phyloP scores from a whole-genome alignment of 2,113 vertebrate species.

The Argyrosomus japonicus region DNA sequence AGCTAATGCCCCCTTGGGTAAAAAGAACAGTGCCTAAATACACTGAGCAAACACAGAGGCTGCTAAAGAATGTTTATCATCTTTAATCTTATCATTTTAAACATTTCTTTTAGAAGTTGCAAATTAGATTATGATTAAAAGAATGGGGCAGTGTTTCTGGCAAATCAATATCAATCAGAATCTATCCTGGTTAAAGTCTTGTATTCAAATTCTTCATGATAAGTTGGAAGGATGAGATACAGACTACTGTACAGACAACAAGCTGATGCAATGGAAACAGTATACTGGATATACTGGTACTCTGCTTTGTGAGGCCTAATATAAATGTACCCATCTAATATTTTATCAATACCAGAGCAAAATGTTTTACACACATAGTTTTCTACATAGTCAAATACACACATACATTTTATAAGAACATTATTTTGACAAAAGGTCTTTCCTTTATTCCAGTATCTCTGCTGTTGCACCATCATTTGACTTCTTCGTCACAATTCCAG shows the following conservation, averaged over 20 bases:
- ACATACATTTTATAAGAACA: not conserved
- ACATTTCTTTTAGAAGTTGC: not conserved
- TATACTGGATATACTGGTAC: not conserved
- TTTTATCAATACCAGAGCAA: not conserved
- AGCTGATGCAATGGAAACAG: constrained; percentile 1
- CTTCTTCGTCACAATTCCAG: not conserved
- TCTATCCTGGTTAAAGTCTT: constrained; percentile 2
- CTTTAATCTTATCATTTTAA: constrained; percentile 35
- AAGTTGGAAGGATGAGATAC: not conserved
- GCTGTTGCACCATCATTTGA: not conserved
- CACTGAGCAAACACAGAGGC: constrained; percentile 3
- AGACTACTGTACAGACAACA: not conserved
- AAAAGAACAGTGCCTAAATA: not conserved
- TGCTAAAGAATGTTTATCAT: constrained; percentile 1
- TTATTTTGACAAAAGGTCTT: not conserved
- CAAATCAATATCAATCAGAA: constrained; percentile 9
- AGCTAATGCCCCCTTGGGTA: too few species aligned
- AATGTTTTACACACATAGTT: not conserved
- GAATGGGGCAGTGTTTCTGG: constrained; percentile 17
- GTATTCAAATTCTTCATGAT: constrained; percentile 19
- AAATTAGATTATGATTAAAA: not conserved
- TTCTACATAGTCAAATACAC: not conserved
- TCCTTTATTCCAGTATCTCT: not conserved
- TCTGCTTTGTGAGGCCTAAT: not conserved
- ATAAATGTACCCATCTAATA: not conserved